Conservation (phyloP, 2,888 invertebrate species). For the Pollenia angustigena region DNA sequence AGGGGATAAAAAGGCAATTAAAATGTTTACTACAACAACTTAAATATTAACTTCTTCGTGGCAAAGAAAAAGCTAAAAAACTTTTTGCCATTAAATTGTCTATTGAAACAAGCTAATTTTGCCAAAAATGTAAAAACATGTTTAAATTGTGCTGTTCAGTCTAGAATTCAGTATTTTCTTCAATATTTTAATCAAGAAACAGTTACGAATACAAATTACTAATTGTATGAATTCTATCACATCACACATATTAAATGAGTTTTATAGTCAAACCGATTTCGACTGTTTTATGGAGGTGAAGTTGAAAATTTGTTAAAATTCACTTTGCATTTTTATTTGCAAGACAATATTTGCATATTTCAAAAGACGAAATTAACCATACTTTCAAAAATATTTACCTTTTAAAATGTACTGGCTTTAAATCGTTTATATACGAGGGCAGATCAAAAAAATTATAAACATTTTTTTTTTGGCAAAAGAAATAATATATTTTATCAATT, state of each 20-base stretch:
- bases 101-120: not conserved
- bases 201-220: conserved; percentile 15
- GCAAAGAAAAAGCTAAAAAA: conserved; percentile 13
- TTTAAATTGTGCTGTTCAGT: too few relatives aligned
- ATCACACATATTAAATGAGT: not conserved
- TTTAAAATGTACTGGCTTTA: too few relatives aligned
- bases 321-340: not conserved
- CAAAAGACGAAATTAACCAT: not conserved
- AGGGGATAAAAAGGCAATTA: not conserved
- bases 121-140: too few relatives aligned
- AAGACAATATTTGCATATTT: not conserved
- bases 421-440: too few relatives aligned
- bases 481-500: too few relatives aligned
- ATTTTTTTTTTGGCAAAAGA: too few relatives aligned
- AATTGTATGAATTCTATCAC: not conserved
- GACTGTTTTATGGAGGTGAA: not conserved
- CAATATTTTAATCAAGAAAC: conserved; percentile 12
- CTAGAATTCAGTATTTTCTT: not conserved
- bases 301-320: too few relatives aligned
- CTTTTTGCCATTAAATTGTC: not conserved
- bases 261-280: not conserved
- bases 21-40: not conserved
- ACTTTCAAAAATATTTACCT: too few relatives aligned
- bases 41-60: too few relatives aligned
- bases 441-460: too few relatives aligned